A percentile compares a stretch with the other conserved stretches of the same genome.
Conservation (phyloP, 2,113 vertebrate genomes). For the Etheostoma cragini region DNA sequence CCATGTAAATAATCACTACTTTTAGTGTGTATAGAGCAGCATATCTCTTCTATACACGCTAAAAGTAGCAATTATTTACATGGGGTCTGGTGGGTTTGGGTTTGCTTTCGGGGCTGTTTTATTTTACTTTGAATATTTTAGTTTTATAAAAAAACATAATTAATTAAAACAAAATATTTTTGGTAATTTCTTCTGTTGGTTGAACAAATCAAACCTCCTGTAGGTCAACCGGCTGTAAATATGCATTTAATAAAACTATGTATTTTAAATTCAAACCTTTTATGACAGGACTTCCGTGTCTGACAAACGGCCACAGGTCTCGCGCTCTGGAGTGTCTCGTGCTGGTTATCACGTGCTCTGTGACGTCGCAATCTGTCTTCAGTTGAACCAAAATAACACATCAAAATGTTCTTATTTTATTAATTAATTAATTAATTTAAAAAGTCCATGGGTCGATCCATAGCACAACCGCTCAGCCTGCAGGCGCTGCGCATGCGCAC, state of each 20-base stretch:
- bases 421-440: neutral
- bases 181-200: rapidly evolving
- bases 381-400: neutral
- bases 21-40: too few species aligned
- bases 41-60: too few species aligned
- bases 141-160: too few species aligned
- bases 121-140: too few species aligned
- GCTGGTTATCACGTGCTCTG: neutral
- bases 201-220: rapidly evolving
- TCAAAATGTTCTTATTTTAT: neutral
- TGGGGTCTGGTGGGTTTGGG: too few species aligned
- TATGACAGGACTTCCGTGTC: slow-evolving; percentile 48
- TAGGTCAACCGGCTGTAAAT: neutral
- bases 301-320: neutral
- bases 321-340: slow-evolving; percentile 8
- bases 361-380: neutral
- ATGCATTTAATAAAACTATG: slow-evolving; percentile 13
- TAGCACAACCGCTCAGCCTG: neutral
- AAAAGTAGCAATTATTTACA: too few species aligned
- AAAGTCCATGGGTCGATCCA: rapidly evolving
- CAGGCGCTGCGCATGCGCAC: slow-evolving; percentile 8
- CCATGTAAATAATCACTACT: too few species aligned
- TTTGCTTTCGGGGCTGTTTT: too few species aligned
- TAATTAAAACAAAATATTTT: too few species aligned
- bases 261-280: neutral